Base-by-base conservation (phyloP, 1,140 invertebrate genomes). In the Nasonia longicornis region DNA sequence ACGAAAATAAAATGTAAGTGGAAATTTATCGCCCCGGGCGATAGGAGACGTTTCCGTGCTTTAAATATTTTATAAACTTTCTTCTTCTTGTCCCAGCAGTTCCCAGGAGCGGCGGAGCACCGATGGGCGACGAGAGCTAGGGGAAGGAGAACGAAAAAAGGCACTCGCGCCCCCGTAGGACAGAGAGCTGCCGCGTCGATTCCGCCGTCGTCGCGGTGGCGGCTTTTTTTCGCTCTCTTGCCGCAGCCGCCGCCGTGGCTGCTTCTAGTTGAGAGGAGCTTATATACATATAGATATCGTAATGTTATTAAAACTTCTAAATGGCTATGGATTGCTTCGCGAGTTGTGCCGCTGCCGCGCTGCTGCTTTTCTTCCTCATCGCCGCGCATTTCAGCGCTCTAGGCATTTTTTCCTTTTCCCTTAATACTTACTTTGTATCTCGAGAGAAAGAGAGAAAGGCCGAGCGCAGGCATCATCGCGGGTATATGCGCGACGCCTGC, bases 31-130 rank as follows among this genome's bases (percentile, higher is more conserved):
- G 89, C 90, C 86, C 86, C 83, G 83, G 89, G 90, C 90, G 89
- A 91, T 91, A 89, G 89, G 87, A 90, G 89, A 90, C 88, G 88
- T 91, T 90, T 91, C 88, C 89, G 88, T 91, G 90, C 89, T 91
- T 90, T 90, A 90, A 90, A 91, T 91, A 90, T 90, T 91, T 90
- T 90, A 91, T 90, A 91, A 91, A 91, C 89, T 90, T 91, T 90
- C 87, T 89, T 89, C 84, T 84, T 85, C 88, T 87, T 58, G 87
- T 83, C 83, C 85, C 83, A 78, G 83, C 71, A 82, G 84, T 85
- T 86, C 85, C 84, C 84, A 85, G 85, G 85, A 86, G 85, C 86
- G 79, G 70, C 8, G 70, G 31, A 45, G 35, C 63, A 35, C 83
- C 83, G 83, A 81, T 67, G 82, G 83, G 82, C 74, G 84, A 83